Evolutionary conservation across 2,113 vertebrate species (phyloP), one percentile per base, ranked within the genome.

Genomic region (Eretmochelys imbricata): DNA sequence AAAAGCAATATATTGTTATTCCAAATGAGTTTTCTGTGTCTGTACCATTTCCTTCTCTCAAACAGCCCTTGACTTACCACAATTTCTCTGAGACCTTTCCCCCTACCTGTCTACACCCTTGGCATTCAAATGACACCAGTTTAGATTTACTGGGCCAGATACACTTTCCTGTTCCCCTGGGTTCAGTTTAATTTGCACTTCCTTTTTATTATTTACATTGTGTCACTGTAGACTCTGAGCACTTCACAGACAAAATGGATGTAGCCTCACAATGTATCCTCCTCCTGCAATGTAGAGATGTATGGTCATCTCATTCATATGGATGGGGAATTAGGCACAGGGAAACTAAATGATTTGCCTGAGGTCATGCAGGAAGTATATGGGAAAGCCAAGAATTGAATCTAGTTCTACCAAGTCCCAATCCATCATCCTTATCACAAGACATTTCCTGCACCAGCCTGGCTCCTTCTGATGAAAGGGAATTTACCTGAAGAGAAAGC

Each of bases 1-100:
- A 97, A 96, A 91, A 86, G 29, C 35, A 88, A 97, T 94, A 95
- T 91, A 96, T 85, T 96, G n/a, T 94, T 87, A 85, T 97, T 97
- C 82, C 91, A 97, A 97, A 88, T 22, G 22, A 24, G 3, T 92
- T 93, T 95, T 90, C 79, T 93, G 35, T 75, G 17, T 88, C 16
- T 93, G 80, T 89, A 55, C 96, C 24, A 75, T 92, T 95, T 96
- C 51, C 46, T 94, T 95, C 51, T 54, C 13, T 75, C 48, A 27
- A 76, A 50, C 11, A 62, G 8, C 72, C 7, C 2, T 54, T 69
- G 85, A 48, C n/a, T 55, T 75, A 82, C 69, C 38, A 53, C 6
- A 9, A 5, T 81, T 83, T 31, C 38, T 48, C 22, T 82, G 54
- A 14, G 35, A 75, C 10, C 31, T 4, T 72, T 69, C 10, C 9